phyloP scores from a whole-genome alignment of 2,113 vertebrate genomes.

The Oxyruncus cristatus region DNA sequence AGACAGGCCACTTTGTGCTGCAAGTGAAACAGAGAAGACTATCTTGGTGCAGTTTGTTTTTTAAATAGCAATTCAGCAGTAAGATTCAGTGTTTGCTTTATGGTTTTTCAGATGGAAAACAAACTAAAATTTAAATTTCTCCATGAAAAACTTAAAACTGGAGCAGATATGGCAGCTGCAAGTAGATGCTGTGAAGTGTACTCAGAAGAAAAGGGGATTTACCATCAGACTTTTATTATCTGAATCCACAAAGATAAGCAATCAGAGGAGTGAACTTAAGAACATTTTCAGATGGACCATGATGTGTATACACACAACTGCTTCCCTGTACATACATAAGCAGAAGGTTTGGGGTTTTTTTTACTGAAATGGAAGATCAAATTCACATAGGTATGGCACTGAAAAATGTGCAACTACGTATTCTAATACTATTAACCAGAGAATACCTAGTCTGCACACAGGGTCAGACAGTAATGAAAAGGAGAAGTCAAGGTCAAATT shows the following conservation, averaged over 20 bases:
- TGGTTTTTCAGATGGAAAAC: not conserved
- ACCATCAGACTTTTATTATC: not conserved
- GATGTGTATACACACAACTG: fast-evolving
- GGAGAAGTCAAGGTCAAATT: not conserved
- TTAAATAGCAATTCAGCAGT: not conserved
- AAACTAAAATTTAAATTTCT: not conserved
- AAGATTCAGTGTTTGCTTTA: not conserved
- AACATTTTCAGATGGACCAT: not conserved
- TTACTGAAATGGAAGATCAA: not conserved
- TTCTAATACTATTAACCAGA: not conserved
- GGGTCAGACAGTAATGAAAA: not conserved
- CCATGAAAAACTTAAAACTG: not conserved
- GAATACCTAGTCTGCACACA: not conserved
- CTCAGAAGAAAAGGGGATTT: not conserved
- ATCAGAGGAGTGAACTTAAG: not conserved
- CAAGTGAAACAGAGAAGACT: not conserved
- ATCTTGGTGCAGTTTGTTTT: not conserved
- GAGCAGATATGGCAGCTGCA: not conserved
- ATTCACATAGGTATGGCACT: not conserved
- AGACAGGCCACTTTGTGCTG: not conserved
- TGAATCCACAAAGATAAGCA: not conserved
- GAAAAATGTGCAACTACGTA: not conserved
- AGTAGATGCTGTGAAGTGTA: not conserved
- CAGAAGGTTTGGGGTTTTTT: not conserved
- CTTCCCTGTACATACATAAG: not conserved